phyloP scores from a whole-genome alignment of 2,113 vertebrate genomes.

The Clinocottus analis region DNA sequence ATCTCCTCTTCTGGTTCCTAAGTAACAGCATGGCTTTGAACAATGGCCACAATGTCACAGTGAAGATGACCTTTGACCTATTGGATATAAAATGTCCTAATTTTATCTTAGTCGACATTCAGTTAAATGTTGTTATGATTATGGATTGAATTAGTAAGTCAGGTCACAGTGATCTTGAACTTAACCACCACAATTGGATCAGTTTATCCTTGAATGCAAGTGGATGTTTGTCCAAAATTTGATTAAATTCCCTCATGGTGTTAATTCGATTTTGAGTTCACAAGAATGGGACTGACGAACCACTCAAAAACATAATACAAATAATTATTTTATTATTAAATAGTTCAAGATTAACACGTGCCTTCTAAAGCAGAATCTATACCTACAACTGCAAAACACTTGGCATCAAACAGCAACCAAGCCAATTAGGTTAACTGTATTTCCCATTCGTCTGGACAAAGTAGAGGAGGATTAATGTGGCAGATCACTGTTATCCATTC shows the following conservation, averaged over 20 bases:
- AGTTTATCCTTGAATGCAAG: not conserved
- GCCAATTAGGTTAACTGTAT: conserved; percentile 30
- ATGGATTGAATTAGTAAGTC: not conserved
- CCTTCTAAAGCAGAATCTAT: not conserved
- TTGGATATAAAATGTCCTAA: not conserved
- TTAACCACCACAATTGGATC: not conserved
- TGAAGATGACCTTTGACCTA: not conserved
- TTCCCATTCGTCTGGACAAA: conserved; percentile 34
- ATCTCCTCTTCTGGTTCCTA: not conserved
- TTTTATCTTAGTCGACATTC: not conserved
- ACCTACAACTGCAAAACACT: conserved; percentile 4
- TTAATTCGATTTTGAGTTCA: not conserved
- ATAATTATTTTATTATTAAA: not conserved
- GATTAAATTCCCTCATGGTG: not conserved
- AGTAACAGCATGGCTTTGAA: not conserved
- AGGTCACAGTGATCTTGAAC: not conserved
- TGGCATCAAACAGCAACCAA: conserved; percentile 2
- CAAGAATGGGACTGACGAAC: not conserved
- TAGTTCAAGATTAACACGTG: not conserved
- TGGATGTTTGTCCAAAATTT: not conserved
- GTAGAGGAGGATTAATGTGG: conserved; percentile 53
- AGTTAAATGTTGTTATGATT: not conserved
- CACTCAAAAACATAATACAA: not conserved
- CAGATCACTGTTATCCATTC: conserved; percentile 55
- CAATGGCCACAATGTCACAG: not conserved